Base-by-base conservation (phyloP, 2,888 invertebrate species). In the Drosophila nr. fundita region DNA sequence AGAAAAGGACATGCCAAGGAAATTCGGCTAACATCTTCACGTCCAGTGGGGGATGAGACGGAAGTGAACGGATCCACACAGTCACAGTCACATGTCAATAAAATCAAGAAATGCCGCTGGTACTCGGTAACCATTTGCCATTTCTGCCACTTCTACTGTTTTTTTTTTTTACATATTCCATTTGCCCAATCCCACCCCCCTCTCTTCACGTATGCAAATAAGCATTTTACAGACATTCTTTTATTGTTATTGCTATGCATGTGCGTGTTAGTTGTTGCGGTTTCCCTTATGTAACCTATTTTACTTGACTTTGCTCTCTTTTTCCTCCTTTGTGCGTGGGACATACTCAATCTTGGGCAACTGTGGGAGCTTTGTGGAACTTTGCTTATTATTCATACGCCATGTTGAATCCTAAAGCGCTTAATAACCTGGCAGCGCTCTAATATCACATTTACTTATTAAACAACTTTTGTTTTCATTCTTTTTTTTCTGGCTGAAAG, bases 101-200 rank as follows among this genome's bases (percentile, higher is more conserved):
- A 87, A 87, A 87, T 83, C 83, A 85, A 87, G 83, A 87, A 89
- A 87, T 87, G 83, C 79, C 83, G 61, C 67, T 86, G 78, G 67
- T 74, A 71, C 73, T 73, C 65, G 27, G 55, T 8, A 42, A 15
- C 40, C 57, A 30, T 62, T 67, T 68, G 69, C 48, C 55, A n/a
- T n/a, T 52, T 67, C 57, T 59, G 59, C 40, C 60, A 48, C 38
- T 49, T n/a, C 40, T 30, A 29, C 40, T 15, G 21, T 24, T 1
- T 24, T 24, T 24, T 24, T 24, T 21, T 42, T 38, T 30, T 24
- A 69, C 65, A 50, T 60, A 52, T 45, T 50, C 24, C 42, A 32
- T 50, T 38, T 52, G 29, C 54, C 24, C 15, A 15, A 1, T 24
- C 18, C 48, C 10, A 5, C 1, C 7, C 29, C 13, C 29, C 29